Percentiles rank a stretch among this genome's conserved stretches.
Evolutionary conservation across 2,797 vertebrate species (phyloP).

Genomic region (Macropus fuliginosus): DNA sequence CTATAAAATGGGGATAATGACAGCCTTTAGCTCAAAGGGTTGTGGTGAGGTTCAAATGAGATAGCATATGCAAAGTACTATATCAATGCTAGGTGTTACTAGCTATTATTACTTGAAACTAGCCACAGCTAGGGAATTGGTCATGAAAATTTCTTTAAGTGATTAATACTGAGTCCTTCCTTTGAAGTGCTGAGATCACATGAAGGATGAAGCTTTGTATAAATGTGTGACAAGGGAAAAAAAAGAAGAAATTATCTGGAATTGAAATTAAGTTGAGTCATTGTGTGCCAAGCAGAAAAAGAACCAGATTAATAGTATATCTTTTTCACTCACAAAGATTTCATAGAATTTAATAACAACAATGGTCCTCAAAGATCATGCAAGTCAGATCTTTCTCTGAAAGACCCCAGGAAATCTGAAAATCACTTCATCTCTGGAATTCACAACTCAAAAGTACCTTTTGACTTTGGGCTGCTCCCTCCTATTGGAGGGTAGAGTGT

Average conservation of each 20-base stretch:
- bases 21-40: not conserved
- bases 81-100: not conserved
- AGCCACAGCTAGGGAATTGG: not conserved
- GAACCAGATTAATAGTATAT: not conserved
- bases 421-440: not conserved
- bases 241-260: not conserved
- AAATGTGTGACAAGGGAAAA: not conserved
- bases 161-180: not conserved
- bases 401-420: not conserved
- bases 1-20: not conserved
- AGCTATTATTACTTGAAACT: not conserved
- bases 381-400: not conserved
- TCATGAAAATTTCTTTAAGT: not conserved
- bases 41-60: not conserved
- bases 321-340: not conserved
- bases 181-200: not conserved
- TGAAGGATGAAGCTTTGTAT: not conserved
- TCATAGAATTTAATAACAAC: not conserved
- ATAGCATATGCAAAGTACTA: not conserved
- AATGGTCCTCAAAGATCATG: not conserved
- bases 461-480: not conserved
- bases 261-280: not conserved
- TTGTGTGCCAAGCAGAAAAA: not conserved
- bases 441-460: not conserved
- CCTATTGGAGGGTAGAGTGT: not conserved